Evolutionary conservation across 2,113 vertebrate genomes (phyloP).

Genomic region (Cinclus mexicanus): DNA sequence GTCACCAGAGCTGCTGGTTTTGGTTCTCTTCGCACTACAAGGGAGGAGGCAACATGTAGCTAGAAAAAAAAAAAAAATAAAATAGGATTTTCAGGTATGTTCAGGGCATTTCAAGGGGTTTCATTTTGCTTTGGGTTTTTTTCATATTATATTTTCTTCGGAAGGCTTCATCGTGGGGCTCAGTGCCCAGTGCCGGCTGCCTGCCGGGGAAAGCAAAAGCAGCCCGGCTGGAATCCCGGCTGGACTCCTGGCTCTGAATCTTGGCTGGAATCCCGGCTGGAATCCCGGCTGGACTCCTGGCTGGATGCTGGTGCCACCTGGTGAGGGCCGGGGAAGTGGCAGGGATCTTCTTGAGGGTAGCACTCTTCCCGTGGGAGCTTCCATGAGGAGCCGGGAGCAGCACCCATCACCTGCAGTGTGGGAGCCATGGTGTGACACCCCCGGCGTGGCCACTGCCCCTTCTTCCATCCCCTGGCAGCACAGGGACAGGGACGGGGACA

Average conservation of each 20-base stretch:
- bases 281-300: neutral
- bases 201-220: accelerated
- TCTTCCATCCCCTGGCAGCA: accelerated
- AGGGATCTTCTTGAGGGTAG: neutral
- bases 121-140: neutral
- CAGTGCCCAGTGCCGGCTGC: neutral
- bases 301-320: slow-evolving; percentile 60
- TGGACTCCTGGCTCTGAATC: neutral
- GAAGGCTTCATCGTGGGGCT: neutral
- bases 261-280: neutral
- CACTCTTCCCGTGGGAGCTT: no score
- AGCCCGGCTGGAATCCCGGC: neutral
- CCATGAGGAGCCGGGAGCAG: neutral
- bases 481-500: neutral
- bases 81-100: neutral
- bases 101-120: neutral
- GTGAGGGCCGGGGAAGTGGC: neutral
- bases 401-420: neutral
- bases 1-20: neutral
- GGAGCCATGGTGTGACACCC: neutral
- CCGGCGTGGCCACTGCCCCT: accelerated
- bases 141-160: neutral
- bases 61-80: neutral
- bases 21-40: neutral
- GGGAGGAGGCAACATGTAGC: neutral